Percentiles rank a stretch among this genome's conserved stretches.
phyloP scores from a whole-genome alignment of 1,140 invertebrate species.

The Achatina immaculata region DNA sequence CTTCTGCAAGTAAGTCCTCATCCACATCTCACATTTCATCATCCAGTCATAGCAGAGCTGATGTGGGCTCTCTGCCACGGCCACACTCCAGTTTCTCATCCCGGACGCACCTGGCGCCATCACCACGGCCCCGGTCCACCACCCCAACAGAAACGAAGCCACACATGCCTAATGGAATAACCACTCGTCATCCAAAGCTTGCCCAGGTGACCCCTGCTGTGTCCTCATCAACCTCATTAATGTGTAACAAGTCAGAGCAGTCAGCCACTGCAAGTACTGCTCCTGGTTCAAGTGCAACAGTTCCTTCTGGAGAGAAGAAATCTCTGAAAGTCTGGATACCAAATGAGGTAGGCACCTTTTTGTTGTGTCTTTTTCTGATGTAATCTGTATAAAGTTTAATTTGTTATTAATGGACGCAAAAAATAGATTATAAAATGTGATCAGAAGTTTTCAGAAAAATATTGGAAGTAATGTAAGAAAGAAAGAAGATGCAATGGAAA shows the following conservation, averaged over 20 bases:
- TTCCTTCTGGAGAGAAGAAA: neutral
- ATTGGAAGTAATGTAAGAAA: too few relatives aligned
- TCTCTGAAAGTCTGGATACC: neutral
- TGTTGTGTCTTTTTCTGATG: too few relatives aligned
- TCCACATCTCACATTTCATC: neutral
- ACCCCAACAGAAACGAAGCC: neutral
- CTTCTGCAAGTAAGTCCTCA: neutral
- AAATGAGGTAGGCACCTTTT: slow-evolving; percentile 1
- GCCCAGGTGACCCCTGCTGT: neutral
- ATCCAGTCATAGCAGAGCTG: neutral
- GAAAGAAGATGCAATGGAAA: too few relatives aligned
- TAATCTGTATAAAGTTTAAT: too few relatives aligned
- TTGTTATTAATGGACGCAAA: too few relatives aligned
- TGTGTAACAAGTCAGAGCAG: too few relatives aligned
- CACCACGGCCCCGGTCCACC: slow-evolving; percentile 2
- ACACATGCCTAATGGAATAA: neutral
- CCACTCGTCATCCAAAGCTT: neutral
- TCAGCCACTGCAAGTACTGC: neutral
- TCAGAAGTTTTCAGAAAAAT: too few relatives aligned
- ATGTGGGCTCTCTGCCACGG: neutral
- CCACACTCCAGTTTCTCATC: neutral
- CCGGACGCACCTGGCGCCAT: neutral
- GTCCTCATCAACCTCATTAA: neutral
- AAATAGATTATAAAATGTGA: too few relatives aligned
- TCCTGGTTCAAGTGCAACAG: neutral